Evolutionary conservation across 2,113 vertebrate species (phyloP).

Genomic region (Crotalus helleri): DNA sequence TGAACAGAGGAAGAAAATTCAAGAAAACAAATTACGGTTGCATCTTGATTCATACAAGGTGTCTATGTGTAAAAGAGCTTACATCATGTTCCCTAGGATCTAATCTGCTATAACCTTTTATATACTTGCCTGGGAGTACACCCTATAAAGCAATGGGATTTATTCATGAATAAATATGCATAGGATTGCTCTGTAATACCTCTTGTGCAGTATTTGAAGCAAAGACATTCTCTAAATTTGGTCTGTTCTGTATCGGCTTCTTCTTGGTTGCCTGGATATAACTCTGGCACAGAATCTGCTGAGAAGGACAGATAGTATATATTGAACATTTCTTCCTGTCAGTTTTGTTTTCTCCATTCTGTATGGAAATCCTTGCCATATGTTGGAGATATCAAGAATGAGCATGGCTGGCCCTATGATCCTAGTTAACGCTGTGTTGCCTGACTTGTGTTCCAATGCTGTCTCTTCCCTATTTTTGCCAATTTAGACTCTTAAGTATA

Average conservation of each 20-base stretch:
- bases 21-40: constrained; percentile 41
- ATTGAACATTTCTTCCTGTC: constrained; percentile 43
- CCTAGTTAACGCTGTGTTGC: neutral
- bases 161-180: neutral
- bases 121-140: neutral
- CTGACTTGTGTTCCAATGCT: neutral
- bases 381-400: constrained; percentile 11
- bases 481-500: constrained; percentile 2
- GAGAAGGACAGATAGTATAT: constrained; percentile 42
- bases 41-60: constrained; percentile 32
- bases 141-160: neutral
- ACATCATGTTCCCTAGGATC: constrained; percentile 13
- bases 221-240: constrained; percentile 13
- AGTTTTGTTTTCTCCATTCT: constrained; percentile 23
- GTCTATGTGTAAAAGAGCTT: constrained; percentile 29
- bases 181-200: neutral
- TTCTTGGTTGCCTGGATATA: constrained; percentile 20
- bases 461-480: neutral
- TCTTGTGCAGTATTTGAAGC: constrained; percentile 28
- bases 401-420: constrained; percentile 2
- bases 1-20: constrained; percentile 42
- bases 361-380: neutral
- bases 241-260: constrained; percentile 41
- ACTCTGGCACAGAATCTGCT: constrained; percentile 44
- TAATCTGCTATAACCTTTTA: neutral